Evolutionary conservation across 2,797 vertebrate species (phyloP).

Genomic region (Pseudochirops cupreus): DNA sequence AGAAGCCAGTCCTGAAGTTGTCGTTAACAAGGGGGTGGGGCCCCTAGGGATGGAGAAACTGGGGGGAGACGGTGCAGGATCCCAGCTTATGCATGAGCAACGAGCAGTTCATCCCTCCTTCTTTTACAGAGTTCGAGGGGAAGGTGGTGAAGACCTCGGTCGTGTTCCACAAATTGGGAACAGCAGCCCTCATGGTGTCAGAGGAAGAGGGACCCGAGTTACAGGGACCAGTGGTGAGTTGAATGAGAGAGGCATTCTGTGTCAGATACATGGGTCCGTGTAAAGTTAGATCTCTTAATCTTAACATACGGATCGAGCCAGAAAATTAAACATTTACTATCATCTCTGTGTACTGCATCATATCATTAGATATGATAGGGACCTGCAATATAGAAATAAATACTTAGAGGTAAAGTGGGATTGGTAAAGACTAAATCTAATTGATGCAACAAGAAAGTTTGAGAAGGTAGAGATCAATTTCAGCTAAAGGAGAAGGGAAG

Average conservation of each 20-base stretch:
- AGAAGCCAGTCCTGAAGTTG: neutral
- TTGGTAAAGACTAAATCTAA: neutral
- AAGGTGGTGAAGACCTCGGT: conserved; percentile 87
- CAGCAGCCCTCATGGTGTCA: conserved; percentile 48
- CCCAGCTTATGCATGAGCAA: neutral
- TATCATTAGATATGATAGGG: neutral
- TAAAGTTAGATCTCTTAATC: neutral
- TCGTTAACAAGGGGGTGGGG: neutral
- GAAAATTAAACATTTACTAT: neutral
- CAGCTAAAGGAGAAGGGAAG: neutral
- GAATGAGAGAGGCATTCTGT: neutral
- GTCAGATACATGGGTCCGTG: neutral
- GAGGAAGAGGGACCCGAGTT: conserved; percentile 84
- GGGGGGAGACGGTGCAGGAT: neutral
- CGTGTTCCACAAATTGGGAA: conserved; percentile 87
- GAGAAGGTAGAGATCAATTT: neutral
- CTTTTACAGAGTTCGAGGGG: conserved; percentile 86
- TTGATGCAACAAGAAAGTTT: neutral
- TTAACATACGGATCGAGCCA: neutral
- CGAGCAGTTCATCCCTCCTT: neutral
- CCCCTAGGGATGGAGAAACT: neutral
- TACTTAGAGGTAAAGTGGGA: neutral
- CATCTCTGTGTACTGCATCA: neutral
- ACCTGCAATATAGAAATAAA: neutral
- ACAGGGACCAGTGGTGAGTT: conserved; percentile 92